phyloP scores from a whole-genome alignment of 2,888 invertebrate genomes.

The Callinectes sapidus region DNA sequence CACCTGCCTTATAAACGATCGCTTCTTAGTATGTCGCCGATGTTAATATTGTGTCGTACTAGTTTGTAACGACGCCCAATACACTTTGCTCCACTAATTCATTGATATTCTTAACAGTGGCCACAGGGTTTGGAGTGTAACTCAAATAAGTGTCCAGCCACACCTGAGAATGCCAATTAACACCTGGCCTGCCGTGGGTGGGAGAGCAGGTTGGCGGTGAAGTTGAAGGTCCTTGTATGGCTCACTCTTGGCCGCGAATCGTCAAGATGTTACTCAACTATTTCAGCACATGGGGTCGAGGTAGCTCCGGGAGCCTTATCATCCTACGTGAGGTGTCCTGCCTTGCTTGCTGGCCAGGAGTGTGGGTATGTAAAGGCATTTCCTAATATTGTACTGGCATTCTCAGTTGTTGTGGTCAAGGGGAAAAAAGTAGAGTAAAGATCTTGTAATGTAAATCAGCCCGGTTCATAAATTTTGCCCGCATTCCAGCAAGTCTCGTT shows the following conservation, averaged over 20 bases:
- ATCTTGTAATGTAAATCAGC: background rate
- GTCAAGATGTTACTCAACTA: background rate
- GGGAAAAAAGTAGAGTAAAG: background rate
- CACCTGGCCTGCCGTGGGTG: constrained; percentile 27
- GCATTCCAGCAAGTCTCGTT: background rate
- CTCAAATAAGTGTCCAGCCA: constrained; percentile 36
- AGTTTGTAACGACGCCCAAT: constrained; percentile 27
- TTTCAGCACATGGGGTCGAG: background rate
- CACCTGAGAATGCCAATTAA: constrained; percentile 36
- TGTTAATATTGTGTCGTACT: constrained; percentile 37
- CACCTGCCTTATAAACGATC: background rate
- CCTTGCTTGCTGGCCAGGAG: background rate
- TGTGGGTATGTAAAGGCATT: background rate
- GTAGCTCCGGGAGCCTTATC: background rate
- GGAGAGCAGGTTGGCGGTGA: constrained; percentile 19
- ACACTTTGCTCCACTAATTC: constrained; percentile 14
- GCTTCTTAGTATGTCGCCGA: background rate
- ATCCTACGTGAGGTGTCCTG: background rate
- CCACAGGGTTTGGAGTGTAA: constrained; percentile 23
- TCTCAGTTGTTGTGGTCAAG: background rate
- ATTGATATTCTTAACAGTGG: constrained; percentile 23
- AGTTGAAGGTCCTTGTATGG: constrained; percentile 34
- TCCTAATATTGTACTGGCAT: background rate
- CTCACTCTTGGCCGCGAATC: background rate
- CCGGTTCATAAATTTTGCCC: background rate